Evolutionary conservation across 2,797 vertebrate genomes (phyloP), one percentile per base, ranked within the genome.

Genomic region (Neostethus bicornis): DNA sequence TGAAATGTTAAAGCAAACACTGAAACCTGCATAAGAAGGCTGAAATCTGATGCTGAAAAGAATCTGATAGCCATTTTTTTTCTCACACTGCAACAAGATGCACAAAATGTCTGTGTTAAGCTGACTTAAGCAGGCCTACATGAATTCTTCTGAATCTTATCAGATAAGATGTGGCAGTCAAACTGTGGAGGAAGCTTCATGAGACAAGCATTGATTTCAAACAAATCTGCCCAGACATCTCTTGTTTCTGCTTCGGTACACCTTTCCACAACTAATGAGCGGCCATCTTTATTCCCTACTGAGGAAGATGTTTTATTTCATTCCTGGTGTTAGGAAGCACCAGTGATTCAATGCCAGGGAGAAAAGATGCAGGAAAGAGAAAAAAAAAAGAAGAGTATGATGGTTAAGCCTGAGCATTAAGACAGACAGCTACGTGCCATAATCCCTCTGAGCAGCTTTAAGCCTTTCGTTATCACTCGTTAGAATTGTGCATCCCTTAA

Each of bases 391-490:
- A 57, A 61, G 39, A 54, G 81, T 87, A 80, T 84, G 85, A 79
- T 76, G 74, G 83, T 83, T 91, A 91, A 92, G 85, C 87, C 77
- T 66, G 78, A 82, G 81, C 85, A 85, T 79, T 78, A 87, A 90
- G 89, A 92, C 87, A 89, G 90, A 88, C 89, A 90, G 75, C 90
- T 69, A 85, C 76, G 84, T 83, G 75, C 67, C 60, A 46, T 92
- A 92, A 92, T 92, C 89, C 88, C 83, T 89, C 82, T 89, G 87
- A 92, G 89, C 90, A 89, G 84, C 87, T 79, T 70, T 92, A 91
- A 92, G 88, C 89, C 87, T 78, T 80, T 37, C 75, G 72, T 92
- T 93, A 90, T 92, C 90, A 20, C 88, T 87, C 80, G 54, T 90
- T 91, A 87, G 90, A 90, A 91, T 91, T 90, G 87, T 82, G 85